phyloP scores from a whole-genome alignment of 2,888 invertebrate species.

The Papilio gigon region DNA sequence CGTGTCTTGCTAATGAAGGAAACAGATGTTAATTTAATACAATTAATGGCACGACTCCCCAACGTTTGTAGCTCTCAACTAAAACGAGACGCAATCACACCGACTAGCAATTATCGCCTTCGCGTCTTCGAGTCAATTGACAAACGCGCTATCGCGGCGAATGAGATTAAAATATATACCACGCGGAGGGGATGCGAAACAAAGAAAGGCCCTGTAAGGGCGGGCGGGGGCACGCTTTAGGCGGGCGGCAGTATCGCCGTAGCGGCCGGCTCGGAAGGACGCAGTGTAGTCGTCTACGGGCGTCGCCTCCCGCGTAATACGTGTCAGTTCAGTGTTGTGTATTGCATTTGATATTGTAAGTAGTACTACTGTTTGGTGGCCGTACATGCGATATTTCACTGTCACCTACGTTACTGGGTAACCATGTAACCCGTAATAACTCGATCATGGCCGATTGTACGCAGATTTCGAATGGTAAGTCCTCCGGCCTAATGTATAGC shows the following conservation, averaged over 20 bases:
- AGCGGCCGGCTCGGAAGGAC: constrained; percentile 61
- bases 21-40: constrained; percentile 32
- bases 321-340: constrained; percentile 58
- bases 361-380: constrained; percentile 30
- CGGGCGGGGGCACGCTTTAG: constrained; percentile 68
- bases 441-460: constrained; percentile 41
- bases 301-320: constrained; percentile 44
- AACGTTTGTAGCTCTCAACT: constrained; percentile 42
- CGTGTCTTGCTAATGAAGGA: constrained; percentile 16
- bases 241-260: constrained; percentile 71
- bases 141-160: constrained; percentile 66
- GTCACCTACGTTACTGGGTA: constrained; percentile 33
- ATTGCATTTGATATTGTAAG: constrained; percentile 36
- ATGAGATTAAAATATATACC: constrained; percentile 70
- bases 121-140: constrained; percentile 60
- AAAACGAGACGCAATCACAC: constrained; percentile 45
- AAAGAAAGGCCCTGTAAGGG: constrained; percentile 75
- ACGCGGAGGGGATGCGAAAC: constrained; percentile 73
- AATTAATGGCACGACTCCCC: constrained; percentile 35
- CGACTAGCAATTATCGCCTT: constrained; percentile 49
- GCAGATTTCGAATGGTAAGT: constrained; percentile 46
- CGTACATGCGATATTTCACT: constrained; percentile 54
- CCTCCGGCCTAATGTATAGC: constrained; percentile 28
- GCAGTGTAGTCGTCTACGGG: constrained; percentile 45
- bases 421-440: constrained; percentile 40